These are phyloP conservation scores for Galeopsomyia nigrocyanea DNA, from an alignment of 2,888 invertebrate species.

Conservation along the genomic window DNA sequence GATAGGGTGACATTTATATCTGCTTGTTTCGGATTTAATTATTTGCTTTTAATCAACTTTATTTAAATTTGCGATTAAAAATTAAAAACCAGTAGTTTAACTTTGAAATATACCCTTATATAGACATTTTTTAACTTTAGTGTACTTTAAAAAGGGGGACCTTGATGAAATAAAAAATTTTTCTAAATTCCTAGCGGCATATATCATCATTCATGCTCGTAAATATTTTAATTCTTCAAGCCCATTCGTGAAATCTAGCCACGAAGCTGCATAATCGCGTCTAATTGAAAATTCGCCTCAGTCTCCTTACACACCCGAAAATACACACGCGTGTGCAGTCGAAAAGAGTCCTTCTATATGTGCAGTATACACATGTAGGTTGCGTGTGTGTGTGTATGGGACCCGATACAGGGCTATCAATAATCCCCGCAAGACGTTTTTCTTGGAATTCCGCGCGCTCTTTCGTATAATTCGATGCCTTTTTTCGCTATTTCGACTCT, in stretches of 20 bases:
- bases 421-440: conserved; percentile 50
- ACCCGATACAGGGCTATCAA: conserved; percentile 48
- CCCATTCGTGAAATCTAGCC: conserved; percentile 40
- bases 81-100: no score
- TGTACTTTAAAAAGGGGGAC: no score
- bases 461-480: conserved; percentile 39
- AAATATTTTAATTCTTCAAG: conserved; percentile 31
- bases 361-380: no score
- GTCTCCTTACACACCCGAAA: neutral
- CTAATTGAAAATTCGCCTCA: conserved; percentile 48
- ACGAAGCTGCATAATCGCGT: conserved; percentile 41
- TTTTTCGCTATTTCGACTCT: conserved; percentile 3
- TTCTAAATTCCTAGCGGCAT: no score
- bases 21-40: no score
- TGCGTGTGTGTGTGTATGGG: conserved; percentile 2
- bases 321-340: no score
- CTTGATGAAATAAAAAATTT: no score
- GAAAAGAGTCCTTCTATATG: neutral
- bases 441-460: conserved; percentile 46
- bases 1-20: no score
- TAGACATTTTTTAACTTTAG: no score
- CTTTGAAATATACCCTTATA: no score
- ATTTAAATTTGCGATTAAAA: no score
- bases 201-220: conserved; percentile 11
- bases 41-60: no score